Conservation (phyloP, 2,113 vertebrate genomes). For the Engraulis encrasicolus region DNA sequence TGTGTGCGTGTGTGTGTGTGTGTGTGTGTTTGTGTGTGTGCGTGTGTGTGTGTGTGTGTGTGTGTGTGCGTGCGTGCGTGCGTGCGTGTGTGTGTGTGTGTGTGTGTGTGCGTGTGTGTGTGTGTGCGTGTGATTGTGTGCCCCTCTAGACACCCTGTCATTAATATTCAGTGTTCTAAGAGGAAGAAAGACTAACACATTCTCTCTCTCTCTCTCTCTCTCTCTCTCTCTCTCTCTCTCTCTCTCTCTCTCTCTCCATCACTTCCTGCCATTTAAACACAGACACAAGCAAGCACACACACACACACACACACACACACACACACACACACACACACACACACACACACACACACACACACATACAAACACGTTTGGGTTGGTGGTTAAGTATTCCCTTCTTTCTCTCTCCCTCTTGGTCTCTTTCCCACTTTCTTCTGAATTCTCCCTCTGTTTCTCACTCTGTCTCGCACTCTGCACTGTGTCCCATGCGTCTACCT, state of each 20-base stretch:
- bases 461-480: not conserved
- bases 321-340: no score
- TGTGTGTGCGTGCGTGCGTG: slow-evolving; percentile 56
- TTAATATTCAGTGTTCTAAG: slow-evolving; percentile 62
- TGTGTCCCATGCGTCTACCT: not conserved
- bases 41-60: slow-evolving; percentile 56
- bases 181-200: slow-evolving; percentile 47
- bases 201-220: not conserved
- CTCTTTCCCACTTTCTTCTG: no score
- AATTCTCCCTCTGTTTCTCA: not conserved
- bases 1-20: slow-evolving; percentile 62
- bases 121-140: slow-evolving; percentile 45
- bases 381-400: no score
- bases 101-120: slow-evolving; percentile 62
- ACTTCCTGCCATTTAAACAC: no score
- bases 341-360: no score
- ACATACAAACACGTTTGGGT: no score
- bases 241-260: not conserved
- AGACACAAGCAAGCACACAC: no score
- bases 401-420: not conserved
- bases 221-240: not conserved
- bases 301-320: no score
- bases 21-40: slow-evolving; percentile 43
- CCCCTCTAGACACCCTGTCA: slow-evolving; percentile 39
- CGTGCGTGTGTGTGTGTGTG: slow-evolving; percentile 45